Conservation (phyloP, 2,797 vertebrate genomes). For the Fratercula arctica region DNA sequence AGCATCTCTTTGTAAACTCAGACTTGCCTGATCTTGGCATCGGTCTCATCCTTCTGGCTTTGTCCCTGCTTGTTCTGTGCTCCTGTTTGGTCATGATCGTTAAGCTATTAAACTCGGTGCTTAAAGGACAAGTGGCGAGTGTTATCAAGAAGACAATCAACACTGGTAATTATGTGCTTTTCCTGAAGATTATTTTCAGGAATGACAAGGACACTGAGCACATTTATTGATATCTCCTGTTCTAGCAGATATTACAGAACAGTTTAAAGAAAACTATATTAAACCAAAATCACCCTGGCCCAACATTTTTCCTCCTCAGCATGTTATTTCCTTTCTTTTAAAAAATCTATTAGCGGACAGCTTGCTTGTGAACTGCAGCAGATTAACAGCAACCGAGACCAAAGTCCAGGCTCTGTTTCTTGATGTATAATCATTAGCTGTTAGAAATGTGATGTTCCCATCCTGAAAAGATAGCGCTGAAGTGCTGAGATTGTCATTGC, state of each 20-base stretch:
- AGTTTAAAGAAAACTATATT: neutral
- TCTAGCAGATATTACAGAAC: neutral
- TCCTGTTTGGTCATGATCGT: conserved; percentile 92
- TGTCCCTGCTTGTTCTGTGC: conserved; percentile 87
- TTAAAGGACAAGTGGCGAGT: conserved; percentile 91
- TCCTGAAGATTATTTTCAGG: neutral
- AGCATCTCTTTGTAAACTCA: conserved; percentile 84
- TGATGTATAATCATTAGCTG: conserved; percentile 67
- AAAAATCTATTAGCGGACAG: neutral
- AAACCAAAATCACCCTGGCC: neutral
- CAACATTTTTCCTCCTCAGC: neutral
- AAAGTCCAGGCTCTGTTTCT: conserved; percentile 51
- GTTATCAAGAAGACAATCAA: conserved; percentile 97
- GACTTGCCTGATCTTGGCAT: conserved; percentile 84
- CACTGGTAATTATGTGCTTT: conserved; percentile 83
- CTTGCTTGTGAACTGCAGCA: conserved; percentile 13
- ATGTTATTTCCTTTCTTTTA: neutral
- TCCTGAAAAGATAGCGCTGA: conserved; percentile 13
- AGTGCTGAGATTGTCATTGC: neutral
- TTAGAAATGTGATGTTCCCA: conserved; percentile 6
- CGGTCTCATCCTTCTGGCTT: conserved; percentile 87
- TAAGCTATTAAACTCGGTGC: conserved; percentile 94
- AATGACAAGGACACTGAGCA: neutral
- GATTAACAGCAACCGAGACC: neutral
- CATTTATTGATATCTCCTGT: neutral